Evolutionary conservation across 1,140 invertebrate genomes (phyloP).

Genomic region (Phymastichus coffea): DNA sequence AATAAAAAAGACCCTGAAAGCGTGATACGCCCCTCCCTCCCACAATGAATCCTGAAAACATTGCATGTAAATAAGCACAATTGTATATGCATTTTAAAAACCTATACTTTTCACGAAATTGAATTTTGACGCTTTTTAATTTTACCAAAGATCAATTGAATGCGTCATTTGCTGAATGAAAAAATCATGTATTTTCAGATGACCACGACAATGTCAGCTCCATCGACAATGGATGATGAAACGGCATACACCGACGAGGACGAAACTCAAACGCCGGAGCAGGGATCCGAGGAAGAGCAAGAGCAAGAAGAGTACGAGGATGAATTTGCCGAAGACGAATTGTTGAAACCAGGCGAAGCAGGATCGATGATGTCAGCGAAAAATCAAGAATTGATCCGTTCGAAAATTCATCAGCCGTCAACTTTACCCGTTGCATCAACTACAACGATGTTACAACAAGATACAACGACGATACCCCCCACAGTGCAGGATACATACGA

Average conservation of each 20-base stretch:
- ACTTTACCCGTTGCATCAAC: background rate
- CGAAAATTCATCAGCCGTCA: background rate
- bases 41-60: too few relatives aligned
- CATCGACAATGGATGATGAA: too few relatives aligned
- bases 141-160: too few relatives aligned
- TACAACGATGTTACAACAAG: background rate
- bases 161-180: too few relatives aligned
- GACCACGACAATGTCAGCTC: too few relatives aligned
- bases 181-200: too few relatives aligned
- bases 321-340: constrained; percentile 38
- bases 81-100: too few relatives aligned
- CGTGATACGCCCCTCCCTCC: too few relatives aligned
- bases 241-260: constrained; percentile 29
- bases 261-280: constrained; percentile 14
- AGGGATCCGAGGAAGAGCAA: constrained; percentile 13
- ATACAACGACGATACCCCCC: background rate
- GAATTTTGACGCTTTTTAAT: too few relatives aligned
- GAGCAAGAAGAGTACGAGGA: constrained; percentile 36
- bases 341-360: constrained; percentile 47
- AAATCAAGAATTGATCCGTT: constrained; percentile 21
- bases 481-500: background rate
- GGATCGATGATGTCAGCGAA: constrained; percentile 42
- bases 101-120: too few relatives aligned
- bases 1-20: too few relatives aligned
- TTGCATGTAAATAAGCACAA: too few relatives aligned